These are phyloP conservation scores for Polylopha cassiicola DNA, from an alignment of 2,888 invertebrate species.

Conservation along the genomic window DNA sequence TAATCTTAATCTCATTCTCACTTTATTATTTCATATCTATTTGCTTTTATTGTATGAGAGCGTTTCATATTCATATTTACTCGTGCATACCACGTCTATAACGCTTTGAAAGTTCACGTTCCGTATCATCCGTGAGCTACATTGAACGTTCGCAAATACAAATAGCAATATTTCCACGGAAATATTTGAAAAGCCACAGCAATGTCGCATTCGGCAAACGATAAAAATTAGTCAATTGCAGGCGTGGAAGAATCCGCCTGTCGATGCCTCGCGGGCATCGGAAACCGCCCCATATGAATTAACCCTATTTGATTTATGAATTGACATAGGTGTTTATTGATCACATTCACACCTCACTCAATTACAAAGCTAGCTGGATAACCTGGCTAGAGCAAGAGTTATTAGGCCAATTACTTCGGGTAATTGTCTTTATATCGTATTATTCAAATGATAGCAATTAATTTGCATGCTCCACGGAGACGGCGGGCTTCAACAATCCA, in stretches of 20 bases:
- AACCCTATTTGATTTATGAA: background rate
- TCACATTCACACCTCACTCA: no score
- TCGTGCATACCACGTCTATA: no score
- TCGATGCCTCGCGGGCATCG: slow-evolving; percentile 4
- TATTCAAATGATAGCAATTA: slow-evolving; percentile 7
- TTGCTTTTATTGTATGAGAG: no score
- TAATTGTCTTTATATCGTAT: background rate
- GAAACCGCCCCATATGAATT: background rate
- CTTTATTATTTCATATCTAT: no score
- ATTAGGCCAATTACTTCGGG: background rate
- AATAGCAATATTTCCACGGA: background rate
- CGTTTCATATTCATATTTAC: no score
- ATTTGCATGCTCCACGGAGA: background rate
- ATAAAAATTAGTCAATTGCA: no score
- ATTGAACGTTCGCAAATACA: background rate
- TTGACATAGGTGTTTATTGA: no score
- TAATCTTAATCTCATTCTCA: no score
- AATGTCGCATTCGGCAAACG: background rate
- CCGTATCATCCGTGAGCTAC: background rate
- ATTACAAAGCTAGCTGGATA: no score
- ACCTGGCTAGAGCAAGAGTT: no score
- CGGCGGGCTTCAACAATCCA: background rate
- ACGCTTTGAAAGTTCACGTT: background rate
- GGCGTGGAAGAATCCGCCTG: background rate
- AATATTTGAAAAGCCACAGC: slow-evolving; percentile 5